Percentiles rank a stretch among this genome's conserved stretches.
phyloP scores from a whole-genome alignment of 1,140 invertebrate genomes.

The Drosophila quadrilineata region DNA sequence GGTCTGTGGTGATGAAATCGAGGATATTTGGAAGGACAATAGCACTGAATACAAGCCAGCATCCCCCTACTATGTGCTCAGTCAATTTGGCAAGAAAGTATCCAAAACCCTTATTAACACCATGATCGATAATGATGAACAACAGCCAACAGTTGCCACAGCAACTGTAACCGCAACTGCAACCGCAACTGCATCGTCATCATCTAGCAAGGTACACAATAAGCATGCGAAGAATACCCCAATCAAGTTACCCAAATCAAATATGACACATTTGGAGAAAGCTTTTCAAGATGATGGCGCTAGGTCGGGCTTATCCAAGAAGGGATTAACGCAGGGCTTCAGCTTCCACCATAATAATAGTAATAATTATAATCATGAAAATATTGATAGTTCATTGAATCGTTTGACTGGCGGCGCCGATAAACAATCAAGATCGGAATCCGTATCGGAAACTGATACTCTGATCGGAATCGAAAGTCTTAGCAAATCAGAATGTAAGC shows the following conservation, averaged over 20 bases:
- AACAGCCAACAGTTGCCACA: background rate
- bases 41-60: conserved; percentile 61
- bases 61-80: conserved; percentile 60
- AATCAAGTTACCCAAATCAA: conserved; percentile 52
- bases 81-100: conserved; percentile 61
- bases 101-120: conserved; percentile 53
- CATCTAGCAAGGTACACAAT: conserved; percentile 53
- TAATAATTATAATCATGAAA: background rate
- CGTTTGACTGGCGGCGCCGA: conserved; percentile 59
- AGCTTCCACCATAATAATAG: no score
- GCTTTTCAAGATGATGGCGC: conserved; percentile 46
- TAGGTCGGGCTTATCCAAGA: background rate
- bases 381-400: background rate
- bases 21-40: conserved; percentile 71
- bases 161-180: no score
- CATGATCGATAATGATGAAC: conserved; percentile 33
- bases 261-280: conserved; percentile 50
- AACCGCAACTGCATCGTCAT: conserved; percentile 5
- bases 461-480: conserved; percentile 45
- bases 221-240: conserved; percentile 58
- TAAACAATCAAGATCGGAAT: conserved; percentile 12
- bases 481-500: conserved; percentile 42
- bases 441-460: conserved; percentile 58
- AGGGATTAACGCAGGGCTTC: no score
- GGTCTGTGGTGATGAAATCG: conserved; percentile 53